Evolutionary conservation across 2,113 vertebrate species (phyloP), one percentile per base, ranked within the genome.

Genomic region (Channa argus): DNA sequence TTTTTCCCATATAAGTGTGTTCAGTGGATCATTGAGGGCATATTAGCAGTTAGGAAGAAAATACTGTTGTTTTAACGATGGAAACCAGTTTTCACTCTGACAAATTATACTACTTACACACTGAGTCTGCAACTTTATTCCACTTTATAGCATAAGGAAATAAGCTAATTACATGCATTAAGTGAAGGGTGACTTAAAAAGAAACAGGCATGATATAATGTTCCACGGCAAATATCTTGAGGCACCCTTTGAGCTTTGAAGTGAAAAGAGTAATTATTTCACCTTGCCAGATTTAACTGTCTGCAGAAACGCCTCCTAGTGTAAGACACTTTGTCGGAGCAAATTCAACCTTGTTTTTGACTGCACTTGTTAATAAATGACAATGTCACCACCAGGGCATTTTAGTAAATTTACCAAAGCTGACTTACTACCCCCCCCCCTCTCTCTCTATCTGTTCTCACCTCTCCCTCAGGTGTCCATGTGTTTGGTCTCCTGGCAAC

Each of bases 401-500:
- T 74, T 62, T 45, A 55, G 69, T 73, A 84, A 46, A 74, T 74
- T 84, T 69, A 67, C 66, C 44, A 1, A 78, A 8, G 39, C 44
- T 3, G 59, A 52, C 59, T 74, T 3, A 41, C 56, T 56, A 6
- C 24, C 1, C 24, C 24, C 24, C 24, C 24, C 24, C 24, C 24
- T 24, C 24, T 59, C 38, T 73, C 55, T 51, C 52, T 55, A 15
- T 63, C 41, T 76, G 65, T 60, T 59, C 54, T 60, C 53, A 37
- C 58, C 36, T 72, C 45, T 86, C 88, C 84, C 79, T 71, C 85
- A 99, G 97, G 97, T 0, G 97, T 99, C 71, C 98, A 99, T 0
- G 96, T 98, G 6, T 99, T 99, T 0, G 98, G 98, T 77, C 96
- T 99, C 85, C 96, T 97, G 53, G 97, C 97, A 90, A 98, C 97